Base-by-base conservation (phyloP, 2,113 vertebrate species). In the Trachemys scripta region DNA sequence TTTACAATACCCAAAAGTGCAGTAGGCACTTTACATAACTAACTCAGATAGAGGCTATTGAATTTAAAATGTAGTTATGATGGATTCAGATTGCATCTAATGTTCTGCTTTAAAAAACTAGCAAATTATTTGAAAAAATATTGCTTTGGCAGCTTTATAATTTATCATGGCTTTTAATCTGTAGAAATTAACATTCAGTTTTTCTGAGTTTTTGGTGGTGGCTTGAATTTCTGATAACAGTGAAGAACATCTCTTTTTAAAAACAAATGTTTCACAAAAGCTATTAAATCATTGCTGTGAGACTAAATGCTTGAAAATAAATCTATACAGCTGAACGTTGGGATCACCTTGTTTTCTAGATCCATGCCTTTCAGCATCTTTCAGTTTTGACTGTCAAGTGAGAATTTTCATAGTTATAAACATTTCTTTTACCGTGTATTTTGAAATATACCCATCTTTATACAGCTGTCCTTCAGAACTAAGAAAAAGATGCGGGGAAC, bases 391-490 rank as follows among this genome's bases (percentile, higher is more conserved):
- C 22, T 59, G 19, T 45, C 3, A 85, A 6, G 51, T 49, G 42
- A 69, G 72, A 84, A 89, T 94, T 95, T 7, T 87, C 4, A 79
- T 72, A 38, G 8, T 38, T 72, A 72, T 72, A 38, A 72, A 72
- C 4, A 19, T 0, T 31, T 82, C 42, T 9, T 89, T 90, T 87
- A 35, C 1, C 45, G 13, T 92, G 90, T 42, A 42, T 31, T 5
- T 97, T 90, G 91, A 82, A 90, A 84, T 89, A 16, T 2, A 13
- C 83, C 75, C 91, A 10, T 95, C 92, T 95, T 90, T 82, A 51
- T 97, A 83, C 87, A 99, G 98, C 94, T 99, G 62, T 98, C 96
- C 84, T 99, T 98, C 86, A 98, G 97, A 96, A 98, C 96, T 94
- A 98, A 98, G 94, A 98, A 97, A 95, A 98, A 97, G 85, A 76